phyloP scores from a whole-genome alignment of 35 echinoderm and acorn worm genomes.

The Eucidaris tribuloides region DNA sequence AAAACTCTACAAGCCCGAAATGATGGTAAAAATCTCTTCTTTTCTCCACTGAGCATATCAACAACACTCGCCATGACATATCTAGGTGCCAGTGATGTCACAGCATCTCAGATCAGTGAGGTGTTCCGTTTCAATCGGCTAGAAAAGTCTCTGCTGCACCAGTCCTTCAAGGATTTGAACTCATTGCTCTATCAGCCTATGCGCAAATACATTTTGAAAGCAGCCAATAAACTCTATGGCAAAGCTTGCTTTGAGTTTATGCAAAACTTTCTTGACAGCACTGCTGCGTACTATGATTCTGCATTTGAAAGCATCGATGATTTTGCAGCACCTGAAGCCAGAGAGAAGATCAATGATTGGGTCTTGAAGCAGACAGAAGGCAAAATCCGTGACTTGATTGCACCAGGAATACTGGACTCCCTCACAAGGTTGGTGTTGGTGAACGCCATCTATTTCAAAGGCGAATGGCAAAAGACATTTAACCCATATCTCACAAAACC shows the following conservation, averaged over 20 bases:
- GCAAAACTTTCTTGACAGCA: constrained; percentile 42
- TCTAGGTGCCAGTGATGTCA: constrained; percentile 51
- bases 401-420: constrained; percentile 35
- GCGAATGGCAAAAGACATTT: constrained; percentile 45
- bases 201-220: constrained; percentile 35
- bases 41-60: constrained; percentile 75
- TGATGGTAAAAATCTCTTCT: constrained; percentile 73
- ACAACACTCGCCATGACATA: constrained; percentile 82
- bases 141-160: constrained; percentile 34
- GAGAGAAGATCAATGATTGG: constrained; percentile 62
- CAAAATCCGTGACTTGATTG: constrained; percentile 55
- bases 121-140: constrained; percentile 56
- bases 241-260: constrained; percentile 43
- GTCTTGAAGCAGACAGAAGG: constrained; percentile 63
- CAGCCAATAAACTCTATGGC: constrained; percentile 77
- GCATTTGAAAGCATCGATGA: constrained; percentile 48
- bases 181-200: constrained; percentile 30
- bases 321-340: constrained; percentile 23
- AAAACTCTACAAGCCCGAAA: not conserved
- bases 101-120: constrained; percentile 55
- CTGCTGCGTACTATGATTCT: constrained; percentile 41
- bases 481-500: not conserved
- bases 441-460: constrained; percentile 93
- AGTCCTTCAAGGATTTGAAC: constrained; percentile 57
- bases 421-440: constrained; percentile 59